Base-by-base conservation (phyloP, 2,797 vertebrate species). In the Crax fasciolata region DNA sequence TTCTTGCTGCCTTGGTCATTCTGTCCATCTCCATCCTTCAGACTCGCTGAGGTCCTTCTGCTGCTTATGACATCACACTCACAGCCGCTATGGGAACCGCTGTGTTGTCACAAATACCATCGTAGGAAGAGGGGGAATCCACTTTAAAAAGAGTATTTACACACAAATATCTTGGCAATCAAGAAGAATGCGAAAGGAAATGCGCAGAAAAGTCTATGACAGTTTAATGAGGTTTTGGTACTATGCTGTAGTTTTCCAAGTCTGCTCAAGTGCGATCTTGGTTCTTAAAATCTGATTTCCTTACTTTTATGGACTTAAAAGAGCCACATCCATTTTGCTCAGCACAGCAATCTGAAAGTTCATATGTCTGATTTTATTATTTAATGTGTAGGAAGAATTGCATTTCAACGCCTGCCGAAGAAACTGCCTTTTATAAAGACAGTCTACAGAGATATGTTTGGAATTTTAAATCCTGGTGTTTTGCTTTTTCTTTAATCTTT, bases 301-400 rank as follows among this genome's bases (percentile, higher is more conserved):
- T 89, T 96, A 96, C 87, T 96, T 96, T 89, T 94, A 84, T 81
- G 79, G 81, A 95, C 94, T 96, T 96, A 93, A 97, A 96, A 96
- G 94, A 94, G 78, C 81, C 91, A 79, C 61, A 95, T 95, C 84
- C 93, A 89, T 97, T 97, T 96, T 95, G 96, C 97, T 96, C 97
- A 97, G 97, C 93, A 81, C 97, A 96, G 97, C 97, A 97, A 91
- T 96, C 95, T 87, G 87, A 96, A 97, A 97, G 97, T 97, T 96
- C 96, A 92, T 84, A 90, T 91, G 83, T 96, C 97, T 97, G 97
- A 96, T 96, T 97, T 97, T 97, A 97, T 97, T 97, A 97, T 97
- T 97, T 96, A 97, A 97, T 94, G 90, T 80, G 93, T 92, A 97
- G 86, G 91, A 97, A 97, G 95, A 96, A 96, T 74, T 95, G 91